Evolutionary conservation across 1,140 invertebrate genomes (phyloP), one percentile per base, ranked within the genome.

Genomic region (Mizuhopecten yessoensis): DNA sequence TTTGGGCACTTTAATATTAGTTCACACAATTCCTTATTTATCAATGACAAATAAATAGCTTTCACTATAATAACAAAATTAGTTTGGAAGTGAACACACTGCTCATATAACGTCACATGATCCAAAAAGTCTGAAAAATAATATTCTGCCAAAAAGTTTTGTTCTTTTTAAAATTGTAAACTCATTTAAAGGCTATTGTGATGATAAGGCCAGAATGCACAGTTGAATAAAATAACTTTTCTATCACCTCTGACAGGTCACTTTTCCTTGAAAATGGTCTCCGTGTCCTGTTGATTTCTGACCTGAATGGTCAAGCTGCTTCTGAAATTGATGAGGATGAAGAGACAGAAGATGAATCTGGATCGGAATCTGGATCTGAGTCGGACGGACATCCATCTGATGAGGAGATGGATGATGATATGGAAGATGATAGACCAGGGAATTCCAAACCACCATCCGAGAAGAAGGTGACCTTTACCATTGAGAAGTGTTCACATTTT

Each of bases 221-320:
- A n/a, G n/a, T n/a, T n/a, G n/a, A n/a, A n/a, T n/a, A n/a, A n/a
- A 45, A 17, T 29, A 34, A 34, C 9, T 34, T 42, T 87, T 89
- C 87, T 34, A 87, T 87, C n/a, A 49, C 36, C n/a, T 39, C 92
- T 91, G 93, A 11, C 86, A 95, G 95, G 89, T 92, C 93, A 29
- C 90, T 95, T 42, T 88, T 86, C 29, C 88, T 95, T 33, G 90
- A 93, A 5, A 95, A 95, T 94, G 94, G 94, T 15, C 86, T 95
- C 20, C 93, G 88, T 89, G 94, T 93, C 34, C 86, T 95, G 10
- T 90, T 95, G 45, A 94, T 95, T 88, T 95, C 94, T 34, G 94
- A 95, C 87, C 45, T 93, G 3, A 90, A 91, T 42, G 49, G 42
- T 10, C 90, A 93, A 86, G 91, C 92, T 20, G 75, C 86, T 17